phyloP scores from a whole-genome alignment of 1,140 invertebrate species.

The Leptinotarsa lineolata region DNA sequence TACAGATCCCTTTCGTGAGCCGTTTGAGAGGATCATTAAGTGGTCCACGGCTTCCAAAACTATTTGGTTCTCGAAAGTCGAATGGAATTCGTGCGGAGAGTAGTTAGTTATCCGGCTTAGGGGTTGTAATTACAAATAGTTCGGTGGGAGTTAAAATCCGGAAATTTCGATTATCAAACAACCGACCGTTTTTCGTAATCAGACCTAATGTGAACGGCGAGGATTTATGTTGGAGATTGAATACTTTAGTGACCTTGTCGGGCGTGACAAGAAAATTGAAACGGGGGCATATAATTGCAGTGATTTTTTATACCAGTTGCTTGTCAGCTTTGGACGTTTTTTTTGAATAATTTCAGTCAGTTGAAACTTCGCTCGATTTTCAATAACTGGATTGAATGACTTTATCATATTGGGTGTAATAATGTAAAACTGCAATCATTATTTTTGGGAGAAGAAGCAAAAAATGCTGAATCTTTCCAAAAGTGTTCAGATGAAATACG shows the following conservation, averaged over 20 bases:
- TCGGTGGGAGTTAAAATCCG: neutral
- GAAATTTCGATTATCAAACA: neutral
- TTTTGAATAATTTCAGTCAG: too few relatives aligned
- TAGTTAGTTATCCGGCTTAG: neutral
- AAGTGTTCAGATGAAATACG: too few relatives aligned
- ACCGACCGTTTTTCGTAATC: neutral
- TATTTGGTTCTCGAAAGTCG: neutral
- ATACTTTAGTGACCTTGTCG: too few relatives aligned
- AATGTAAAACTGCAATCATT: too few relatives aligned
- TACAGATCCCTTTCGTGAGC: neutral
- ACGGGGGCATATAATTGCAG: neutral
- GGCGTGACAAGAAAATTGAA: neutral
- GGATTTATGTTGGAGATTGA: too few relatives aligned
- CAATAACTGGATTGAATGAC: too few relatives aligned
- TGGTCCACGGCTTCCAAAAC: slow-evolving; percentile 2
- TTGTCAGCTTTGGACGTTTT: too few relatives aligned
- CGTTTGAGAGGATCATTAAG: neutral
- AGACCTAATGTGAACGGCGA: too few relatives aligned
- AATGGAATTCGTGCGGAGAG: neutral
- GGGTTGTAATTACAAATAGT: neutral
- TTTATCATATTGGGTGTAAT: too few relatives aligned
- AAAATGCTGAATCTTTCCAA: too few relatives aligned
- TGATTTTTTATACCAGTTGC: neutral
- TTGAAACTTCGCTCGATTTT: too few relatives aligned
- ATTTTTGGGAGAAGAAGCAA: too few relatives aligned